Evolutionary conservation across 2,113 vertebrate species (phyloP), one percentile per base, ranked within the genome.

Genomic region (Daubentonia madagascariensis): DNA sequence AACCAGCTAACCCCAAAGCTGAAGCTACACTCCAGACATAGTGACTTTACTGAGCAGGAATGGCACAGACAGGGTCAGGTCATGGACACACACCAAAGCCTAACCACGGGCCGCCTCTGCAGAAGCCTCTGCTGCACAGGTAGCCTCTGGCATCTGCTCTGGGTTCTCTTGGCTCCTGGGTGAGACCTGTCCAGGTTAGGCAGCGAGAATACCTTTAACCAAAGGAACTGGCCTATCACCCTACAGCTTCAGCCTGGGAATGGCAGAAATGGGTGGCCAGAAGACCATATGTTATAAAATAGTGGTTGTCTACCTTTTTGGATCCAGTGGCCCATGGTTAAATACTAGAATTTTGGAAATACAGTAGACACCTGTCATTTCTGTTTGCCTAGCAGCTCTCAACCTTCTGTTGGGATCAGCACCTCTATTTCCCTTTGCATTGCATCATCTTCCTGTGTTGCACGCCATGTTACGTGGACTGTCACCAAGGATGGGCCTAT

Each of bases 391-490:
- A 20, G 40, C 0, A 59, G 43, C 17, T 65, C 63, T 50, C 6
- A 23, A n/a, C 70, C 48, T 57, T 50, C 48, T 68, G 37, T 35
- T 28, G 78, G 91, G 28, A 2, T n/a, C 0, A 23, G 65, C 3
- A 10, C 32, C n/a, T 35, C 5, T 23, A 7, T 37, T 43, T 92
- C 45, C 22, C 40, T n/a, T 12, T 50, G 54, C 4, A 18, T 18
- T 16, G 23, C 10, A 25, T 0, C 11, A 16, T 50, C 25, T 54
- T 85, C 63, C n/a, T 45, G 40, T 16, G 17, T 0, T 48, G 16
- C 7, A 11, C 0, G 4, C 17, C n/a, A n/a, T 50, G 25, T 28
- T n/a, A 17, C 0, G 13, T 5, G 90, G 63, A 89, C 3, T 30
- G 83, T 32, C 67, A 61, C 14, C 10, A 35, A 85, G 57, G 45